A percentile compares a stretch with the other conserved stretches of the same genome.
phyloP scores from a whole-genome alignment of 1,140 invertebrate species.

The Dreissena rostriformis region DNA sequence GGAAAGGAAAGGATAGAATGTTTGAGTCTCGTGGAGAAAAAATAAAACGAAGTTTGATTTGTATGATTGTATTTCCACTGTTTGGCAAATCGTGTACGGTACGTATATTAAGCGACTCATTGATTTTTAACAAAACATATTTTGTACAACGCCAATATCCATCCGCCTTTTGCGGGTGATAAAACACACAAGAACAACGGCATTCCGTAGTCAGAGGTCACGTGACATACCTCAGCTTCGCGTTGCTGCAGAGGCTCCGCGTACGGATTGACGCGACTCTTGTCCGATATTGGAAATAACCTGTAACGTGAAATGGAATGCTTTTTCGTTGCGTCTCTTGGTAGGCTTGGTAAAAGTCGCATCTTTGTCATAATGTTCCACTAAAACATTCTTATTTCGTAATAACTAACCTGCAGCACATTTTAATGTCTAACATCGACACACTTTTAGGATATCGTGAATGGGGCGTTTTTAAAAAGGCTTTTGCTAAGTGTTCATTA shows the following conservation, averaged over 20 bases:
- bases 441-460: not conserved
- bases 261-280: not conserved
- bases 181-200: not conserved
- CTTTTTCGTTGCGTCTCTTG: not conserved
- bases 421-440: not conserved
- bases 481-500: not conserved
- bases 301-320: not conserved
- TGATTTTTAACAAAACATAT: not conserved
- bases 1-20: no score
- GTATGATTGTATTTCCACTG: no score
- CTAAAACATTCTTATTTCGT: not conserved
- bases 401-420: not conserved
- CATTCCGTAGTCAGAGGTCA: not conserved
- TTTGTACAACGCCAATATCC: not conserved
- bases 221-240: conserved; percentile 8
- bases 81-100: no score
- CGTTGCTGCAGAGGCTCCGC: not conserved
- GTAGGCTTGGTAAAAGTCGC: not conserved
- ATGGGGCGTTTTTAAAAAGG: not conserved
- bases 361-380: not conserved
- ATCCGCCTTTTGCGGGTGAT: not conserved
- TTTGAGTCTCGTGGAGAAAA: no score
- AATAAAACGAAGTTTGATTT: no score
- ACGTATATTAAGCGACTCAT: not conserved
- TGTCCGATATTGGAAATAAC: conserved; percentile 17